Conservation (phyloP, 2,113 vertebrate genomes). For the Misgurnus anguillicaudatus region DNA sequence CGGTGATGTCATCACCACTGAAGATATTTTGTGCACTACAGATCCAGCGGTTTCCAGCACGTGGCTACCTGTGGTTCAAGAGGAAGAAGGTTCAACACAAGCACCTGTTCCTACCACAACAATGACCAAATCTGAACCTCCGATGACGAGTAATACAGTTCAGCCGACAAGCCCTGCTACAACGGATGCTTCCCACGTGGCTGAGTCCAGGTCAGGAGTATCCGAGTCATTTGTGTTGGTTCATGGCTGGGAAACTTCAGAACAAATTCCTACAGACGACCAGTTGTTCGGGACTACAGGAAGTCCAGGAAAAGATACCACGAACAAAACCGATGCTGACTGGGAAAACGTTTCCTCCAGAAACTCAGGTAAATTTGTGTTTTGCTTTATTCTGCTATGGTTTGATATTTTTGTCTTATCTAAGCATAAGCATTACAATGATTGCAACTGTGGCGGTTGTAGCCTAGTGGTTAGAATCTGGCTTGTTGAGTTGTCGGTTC, state of each 20-base stretch:
- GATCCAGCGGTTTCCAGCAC: slow-evolving; percentile 61
- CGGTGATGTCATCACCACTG: slow-evolving; percentile 40
- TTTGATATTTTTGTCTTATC: no score
- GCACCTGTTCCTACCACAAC: slow-evolving; percentile 32
- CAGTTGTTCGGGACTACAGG: slow-evolving; percentile 7
- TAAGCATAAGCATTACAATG: no score
- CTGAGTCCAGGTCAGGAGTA: slow-evolving; percentile 29
- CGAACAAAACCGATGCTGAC: background rate
- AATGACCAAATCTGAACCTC: slow-evolving; percentile 26
- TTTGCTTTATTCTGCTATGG: background rate
- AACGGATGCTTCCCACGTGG: background rate
- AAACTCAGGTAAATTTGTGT: slow-evolving; percentile 39
- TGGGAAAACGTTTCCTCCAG: background rate
- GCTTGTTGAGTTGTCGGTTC: no score
- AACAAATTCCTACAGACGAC: background rate
- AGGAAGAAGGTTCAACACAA: slow-evolving; percentile 38
- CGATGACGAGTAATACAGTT: slow-evolving; percentile 29
- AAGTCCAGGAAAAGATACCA: slow-evolving; percentile 3
- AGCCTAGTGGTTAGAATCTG: no score
- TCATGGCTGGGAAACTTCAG: slow-evolving; percentile 37
- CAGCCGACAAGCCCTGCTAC: slow-evolving; percentile 6
- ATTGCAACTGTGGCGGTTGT: no score
- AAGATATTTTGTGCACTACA: slow-evolving; percentile 32
- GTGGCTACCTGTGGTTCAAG: slow-evolving; percentile 58
- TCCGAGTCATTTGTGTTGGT: slow-evolving; percentile 40